Evolutionary conservation across 2,797 vertebrate species (phyloP).

Genomic region (Valencia hispanica): DNA sequence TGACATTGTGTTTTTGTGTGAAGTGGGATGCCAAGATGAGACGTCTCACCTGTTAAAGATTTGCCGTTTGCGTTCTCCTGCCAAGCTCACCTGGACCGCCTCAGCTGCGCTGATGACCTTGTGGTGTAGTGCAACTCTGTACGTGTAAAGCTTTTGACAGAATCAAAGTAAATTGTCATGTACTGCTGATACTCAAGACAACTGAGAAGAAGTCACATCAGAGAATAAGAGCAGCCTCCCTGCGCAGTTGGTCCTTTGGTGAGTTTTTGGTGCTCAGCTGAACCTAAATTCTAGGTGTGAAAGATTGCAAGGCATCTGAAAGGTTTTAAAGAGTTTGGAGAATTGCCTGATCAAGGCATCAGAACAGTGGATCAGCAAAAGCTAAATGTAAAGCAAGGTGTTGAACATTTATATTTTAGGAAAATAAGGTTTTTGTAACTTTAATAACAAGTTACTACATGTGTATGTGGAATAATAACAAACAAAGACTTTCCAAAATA

Average conservation of each 20-base stretch:
- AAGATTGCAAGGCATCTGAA: neutral
- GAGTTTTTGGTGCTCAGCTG: slow-evolving; percentile 21
- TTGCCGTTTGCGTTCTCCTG: slow-evolving; percentile 68
- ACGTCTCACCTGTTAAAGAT: slow-evolving; percentile 63
- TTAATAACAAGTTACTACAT: too few species aligned
- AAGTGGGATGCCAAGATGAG: slow-evolving; percentile 75
- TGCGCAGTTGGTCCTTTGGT: slow-evolving; percentile 35
- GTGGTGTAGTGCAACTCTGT: slow-evolving; percentile 49
- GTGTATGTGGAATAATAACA: too few species aligned
- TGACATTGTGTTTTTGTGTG: slow-evolving; percentile 67
- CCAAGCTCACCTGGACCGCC: slow-evolving; percentile 75
- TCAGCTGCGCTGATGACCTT: slow-evolving; percentile 67
- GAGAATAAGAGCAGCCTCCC: slow-evolving; percentile 25
- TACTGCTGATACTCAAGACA: slow-evolving; percentile 40
- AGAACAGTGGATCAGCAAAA: neutral
- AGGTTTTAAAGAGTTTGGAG: neutral
- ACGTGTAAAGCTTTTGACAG: slow-evolving; percentile 56
- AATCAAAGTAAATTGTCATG: slow-evolving; percentile 70
- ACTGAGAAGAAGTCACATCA: slow-evolving; percentile 40
- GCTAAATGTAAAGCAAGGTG: neutral
- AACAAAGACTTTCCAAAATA: too few species aligned
- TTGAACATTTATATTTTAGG: neutral
- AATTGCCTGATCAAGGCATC: too few species aligned
- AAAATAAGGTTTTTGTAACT: too few species aligned
- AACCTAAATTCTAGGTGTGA: slow-evolving; percentile 16